A percentile compares a stretch with the other conserved stretches of the same genome.
Evolutionary conservation across 2,797 vertebrate species (phyloP).

Genomic region (Halcyon smyrnensis): DNA sequence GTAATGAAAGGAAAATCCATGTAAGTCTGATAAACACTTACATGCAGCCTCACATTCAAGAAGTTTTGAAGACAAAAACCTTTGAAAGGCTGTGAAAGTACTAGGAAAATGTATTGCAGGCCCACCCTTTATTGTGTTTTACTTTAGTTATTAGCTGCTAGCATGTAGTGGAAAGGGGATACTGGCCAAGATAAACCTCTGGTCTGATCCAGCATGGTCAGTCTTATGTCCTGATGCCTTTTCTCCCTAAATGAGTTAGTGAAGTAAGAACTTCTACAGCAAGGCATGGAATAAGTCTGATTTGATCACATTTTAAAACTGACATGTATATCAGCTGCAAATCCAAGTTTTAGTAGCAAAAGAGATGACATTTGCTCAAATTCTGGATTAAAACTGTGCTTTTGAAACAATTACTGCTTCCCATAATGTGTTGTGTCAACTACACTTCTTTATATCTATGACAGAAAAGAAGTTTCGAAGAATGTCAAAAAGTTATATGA

Average conservation of each 20-base stretch:
- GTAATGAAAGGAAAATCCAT: not conserved
- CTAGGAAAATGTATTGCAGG: not conserved
- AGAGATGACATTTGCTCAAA: not conserved
- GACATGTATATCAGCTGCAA: not conserved
- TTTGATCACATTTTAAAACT: not conserved
- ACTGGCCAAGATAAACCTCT: not conserved
- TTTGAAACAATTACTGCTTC: not conserved
- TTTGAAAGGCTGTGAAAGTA: not conserved
- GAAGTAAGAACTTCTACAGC: not conserved
- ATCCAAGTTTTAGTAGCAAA: not conserved
- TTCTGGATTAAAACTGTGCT: not conserved
- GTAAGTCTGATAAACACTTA: not conserved
- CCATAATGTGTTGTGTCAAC: not conserved
- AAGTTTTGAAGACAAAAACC: not conserved
- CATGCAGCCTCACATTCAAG: not conserved
- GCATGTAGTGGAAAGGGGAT: not conserved
- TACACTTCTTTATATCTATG: accelerated
- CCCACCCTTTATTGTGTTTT: not conserved
- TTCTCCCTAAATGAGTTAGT: not conserved
- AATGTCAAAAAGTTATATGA: not conserved
- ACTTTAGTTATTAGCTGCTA: not conserved
- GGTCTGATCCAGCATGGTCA: not conserved
- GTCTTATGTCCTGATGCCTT: not conserved
- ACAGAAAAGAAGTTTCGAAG: not conserved
- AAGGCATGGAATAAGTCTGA: not conserved